phyloP scores from a whole-genome alignment of 2,797 vertebrate species.

The Trichosurus vulpecula region DNA sequence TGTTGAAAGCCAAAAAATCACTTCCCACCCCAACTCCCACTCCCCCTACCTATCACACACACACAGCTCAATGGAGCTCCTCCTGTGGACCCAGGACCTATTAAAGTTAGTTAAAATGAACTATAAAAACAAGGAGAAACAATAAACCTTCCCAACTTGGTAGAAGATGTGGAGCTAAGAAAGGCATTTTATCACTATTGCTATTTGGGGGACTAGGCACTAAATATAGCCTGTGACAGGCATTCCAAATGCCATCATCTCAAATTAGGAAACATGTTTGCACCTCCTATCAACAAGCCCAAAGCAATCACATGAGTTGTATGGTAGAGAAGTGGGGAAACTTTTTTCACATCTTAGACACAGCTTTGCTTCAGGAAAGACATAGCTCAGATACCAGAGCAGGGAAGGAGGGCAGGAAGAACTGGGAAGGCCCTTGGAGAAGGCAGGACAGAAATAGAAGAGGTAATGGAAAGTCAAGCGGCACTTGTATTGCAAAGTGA shows the following conservation, averaged over 20 bases:
- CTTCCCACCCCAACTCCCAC: background rate
- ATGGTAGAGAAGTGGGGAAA: conserved; percentile 55
- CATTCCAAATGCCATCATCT: conserved; percentile 72
- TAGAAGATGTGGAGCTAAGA: conserved; percentile 45
- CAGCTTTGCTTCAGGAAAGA: conserved; percentile 42
- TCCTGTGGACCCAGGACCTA: background rate
- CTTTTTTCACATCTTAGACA: conserved; percentile 48
- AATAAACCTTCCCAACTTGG: conserved; percentile 58
- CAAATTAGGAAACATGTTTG: conserved; percentile 74
- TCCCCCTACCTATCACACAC: background rate
- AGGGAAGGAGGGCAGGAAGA: too few relatives aligned
- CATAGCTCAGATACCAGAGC: background rate
- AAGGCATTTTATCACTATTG: conserved; percentile 59
- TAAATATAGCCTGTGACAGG: conserved; percentile 75
- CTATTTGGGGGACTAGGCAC: conserved; percentile 69
- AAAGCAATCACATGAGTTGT: conserved; percentile 62
- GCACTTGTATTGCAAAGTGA: background rate
- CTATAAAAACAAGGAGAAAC: background rate
- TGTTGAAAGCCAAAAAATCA: background rate
- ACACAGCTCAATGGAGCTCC: background rate
- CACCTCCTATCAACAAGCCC: conserved; percentile 76
- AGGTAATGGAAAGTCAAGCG: background rate
- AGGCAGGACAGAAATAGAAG: background rate
- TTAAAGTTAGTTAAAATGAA: background rate
- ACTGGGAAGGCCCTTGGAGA: background rate